Conservation (phyloP, 1,140 invertebrate genomes). For the Tribolium madens region DNA sequence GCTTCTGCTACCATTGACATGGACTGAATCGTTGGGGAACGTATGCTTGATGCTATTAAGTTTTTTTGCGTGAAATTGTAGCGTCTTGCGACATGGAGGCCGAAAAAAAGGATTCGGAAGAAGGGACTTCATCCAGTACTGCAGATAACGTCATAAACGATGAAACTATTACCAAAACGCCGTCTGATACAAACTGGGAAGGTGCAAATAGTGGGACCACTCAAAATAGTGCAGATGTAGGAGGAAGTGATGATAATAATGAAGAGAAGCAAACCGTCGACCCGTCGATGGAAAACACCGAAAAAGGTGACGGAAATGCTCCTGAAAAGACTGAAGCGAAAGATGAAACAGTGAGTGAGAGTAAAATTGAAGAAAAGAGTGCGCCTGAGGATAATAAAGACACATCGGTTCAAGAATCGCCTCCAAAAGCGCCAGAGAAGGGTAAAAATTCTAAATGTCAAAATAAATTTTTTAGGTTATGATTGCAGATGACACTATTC, state of each 20-base stretch:
- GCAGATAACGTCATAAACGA: background rate
- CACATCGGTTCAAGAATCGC: background rate
- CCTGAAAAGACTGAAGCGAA: background rate
- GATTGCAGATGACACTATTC: constrained; percentile 7
- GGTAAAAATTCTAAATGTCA: background rate
- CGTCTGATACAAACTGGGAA: background rate
- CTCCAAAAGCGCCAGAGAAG: background rate
- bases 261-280: background rate
- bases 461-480: constrained; percentile 21
- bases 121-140: background rate
- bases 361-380: background rate
- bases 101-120: background rate
- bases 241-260: background rate
- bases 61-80: constrained; percentile 7
- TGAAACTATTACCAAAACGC: background rate
- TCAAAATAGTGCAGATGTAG: background rate
- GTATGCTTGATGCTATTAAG: background rate
- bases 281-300: background rate
- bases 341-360: background rate
- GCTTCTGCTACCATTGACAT: constrained; percentile 13
- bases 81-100: background rate
- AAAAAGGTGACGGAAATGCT: background rate
- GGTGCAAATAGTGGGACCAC: background rate
- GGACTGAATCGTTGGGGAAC: constrained; percentile 7
- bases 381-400: constrained; percentile 3